Evolutionary conservation across 2,113 vertebrate genomes (phyloP).

Genomic region (Perca schrenkii): DNA sequence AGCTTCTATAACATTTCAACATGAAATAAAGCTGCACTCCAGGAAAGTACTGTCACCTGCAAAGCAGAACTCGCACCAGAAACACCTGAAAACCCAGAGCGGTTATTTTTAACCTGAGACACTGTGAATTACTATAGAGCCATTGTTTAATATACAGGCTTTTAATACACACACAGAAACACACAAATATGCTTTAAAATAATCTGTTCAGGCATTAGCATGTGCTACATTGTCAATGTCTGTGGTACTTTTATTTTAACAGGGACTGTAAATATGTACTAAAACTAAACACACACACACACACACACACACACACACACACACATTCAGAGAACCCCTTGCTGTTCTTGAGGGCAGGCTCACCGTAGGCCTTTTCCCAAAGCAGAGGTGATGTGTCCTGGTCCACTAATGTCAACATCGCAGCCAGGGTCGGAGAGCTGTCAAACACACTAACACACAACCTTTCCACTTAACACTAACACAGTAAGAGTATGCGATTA

Average conservation of each 20-base stretch:
- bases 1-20: neutral
- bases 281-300: slow-evolving; percentile 15
- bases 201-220: neutral
- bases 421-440: slow-evolving; percentile 66
- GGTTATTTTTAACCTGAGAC: neutral
- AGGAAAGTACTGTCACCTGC: neutral
- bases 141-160: too few relatives aligned
- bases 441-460: slow-evolving; percentile 77
- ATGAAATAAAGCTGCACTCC: neutral
- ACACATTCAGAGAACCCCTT: slow-evolving; percentile 29
- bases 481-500: slow-evolving; percentile 58
- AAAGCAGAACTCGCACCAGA: neutral
- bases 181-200: neutral
- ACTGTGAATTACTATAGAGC: neutral
- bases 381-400: slow-evolving; percentile 79
- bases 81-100: neutral
- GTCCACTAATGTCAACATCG: slow-evolving; percentile 73
- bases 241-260: slow-evolving; percentile 1
- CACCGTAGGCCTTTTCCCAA: slow-evolving; percentile 68
- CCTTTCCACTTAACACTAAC: slow-evolving; percentile 70
- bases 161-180: neutral
- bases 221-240: neutral
- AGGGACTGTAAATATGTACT: slow-evolving; percentile 16
- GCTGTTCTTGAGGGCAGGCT: slow-evolving; percentile 62
- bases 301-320: slow-evolving; percentile 11